phyloP scores from a whole-genome alignment of 2,113 vertebrate genomes.

The Chunga burmeisteri region DNA sequence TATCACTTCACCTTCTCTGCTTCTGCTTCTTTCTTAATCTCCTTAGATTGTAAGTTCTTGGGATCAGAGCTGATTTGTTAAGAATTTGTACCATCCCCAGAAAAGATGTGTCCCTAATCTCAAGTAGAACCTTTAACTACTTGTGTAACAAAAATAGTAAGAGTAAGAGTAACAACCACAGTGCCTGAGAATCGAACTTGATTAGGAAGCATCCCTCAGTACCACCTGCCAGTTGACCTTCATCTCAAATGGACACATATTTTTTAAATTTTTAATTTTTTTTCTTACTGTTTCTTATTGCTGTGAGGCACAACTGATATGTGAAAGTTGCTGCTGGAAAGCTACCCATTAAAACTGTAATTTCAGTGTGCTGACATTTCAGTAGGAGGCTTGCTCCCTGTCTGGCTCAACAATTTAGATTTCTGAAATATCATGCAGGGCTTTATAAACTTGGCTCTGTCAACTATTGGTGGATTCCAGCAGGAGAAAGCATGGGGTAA shows the following conservation, averaged over 20 bases:
- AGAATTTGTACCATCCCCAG: not conserved
- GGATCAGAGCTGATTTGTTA: not conserved
- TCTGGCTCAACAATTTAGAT: not conserved
- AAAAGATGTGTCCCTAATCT: not conserved
- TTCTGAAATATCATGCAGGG: not conserved
- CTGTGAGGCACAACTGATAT: not conserved
- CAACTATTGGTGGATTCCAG: not conserved
- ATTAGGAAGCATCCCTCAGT: not conserved
- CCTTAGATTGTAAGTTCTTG: not conserved
- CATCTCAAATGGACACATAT: not conserved
- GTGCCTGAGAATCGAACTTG: not conserved
- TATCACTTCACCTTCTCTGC: not conserved
- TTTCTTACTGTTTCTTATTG: not conserved
- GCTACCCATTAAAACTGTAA: not conserved
- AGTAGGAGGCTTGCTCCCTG: not conserved
- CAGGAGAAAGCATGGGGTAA: not conserved
- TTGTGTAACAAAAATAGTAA: not conserved
- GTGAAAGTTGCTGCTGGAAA: slow-evolving; percentile 6
- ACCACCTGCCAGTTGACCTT: not conserved
- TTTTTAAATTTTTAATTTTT: not conserved
- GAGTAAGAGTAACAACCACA: not conserved
- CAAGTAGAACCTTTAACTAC: not conserved
- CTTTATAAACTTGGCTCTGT: not conserved
- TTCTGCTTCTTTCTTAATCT: not conserved
- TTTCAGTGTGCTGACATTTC: slow-evolving; percentile 24